Evolutionary conservation across 1,140 invertebrate genomes (phyloP).

Genomic region (Neodiprion virginianus): DNA sequence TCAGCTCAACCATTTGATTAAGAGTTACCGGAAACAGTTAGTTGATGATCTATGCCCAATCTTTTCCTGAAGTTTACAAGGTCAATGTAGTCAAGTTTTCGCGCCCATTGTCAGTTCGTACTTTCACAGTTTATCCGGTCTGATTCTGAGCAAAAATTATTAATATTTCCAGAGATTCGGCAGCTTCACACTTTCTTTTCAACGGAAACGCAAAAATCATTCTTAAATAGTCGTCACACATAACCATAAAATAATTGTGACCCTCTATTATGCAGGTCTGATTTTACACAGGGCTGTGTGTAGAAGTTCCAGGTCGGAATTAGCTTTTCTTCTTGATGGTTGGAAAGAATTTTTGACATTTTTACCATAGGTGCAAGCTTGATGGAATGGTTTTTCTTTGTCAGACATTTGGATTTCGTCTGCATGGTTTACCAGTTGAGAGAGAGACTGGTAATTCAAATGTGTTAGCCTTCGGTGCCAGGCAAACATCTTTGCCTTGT

Average conservation of each 20-base stretch:
- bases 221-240: slow-evolving; percentile 56
- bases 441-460: background rate
- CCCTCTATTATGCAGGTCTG: slow-evolving; percentile 48
- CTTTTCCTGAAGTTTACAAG: slow-evolving; percentile 11
- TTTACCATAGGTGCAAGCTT: slow-evolving; percentile 41
- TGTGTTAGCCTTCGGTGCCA: background rate
- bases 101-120: slow-evolving; percentile 36
- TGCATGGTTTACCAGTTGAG: background rate
- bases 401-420: background rate
- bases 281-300: slow-evolving; percentile 58
- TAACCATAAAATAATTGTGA: slow-evolving; percentile 50
- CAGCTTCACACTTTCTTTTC: slow-evolving; percentile 51
- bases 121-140: slow-evolving; percentile 37
- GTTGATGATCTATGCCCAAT: slow-evolving; percentile 17
- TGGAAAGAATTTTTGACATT: slow-evolving; percentile 34
- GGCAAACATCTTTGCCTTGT: background rate
- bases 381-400: slow-evolving; percentile 25
- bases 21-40: slow-evolving; percentile 9
- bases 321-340: slow-evolving; percentile 23
- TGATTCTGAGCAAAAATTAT: slow-evolving; percentile 47
- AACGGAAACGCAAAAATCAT: slow-evolving; percentile 53
- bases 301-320: slow-evolving; percentile 34
- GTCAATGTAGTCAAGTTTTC: slow-evolving; percentile 9
- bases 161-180: slow-evolving; percentile 47
- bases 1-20: slow-evolving; percentile 22